These are phyloP conservation scores for Helarctos malayanus DNA, from an alignment of 2,797 vertebrate genomes.

Conservation along the genomic window DNA sequence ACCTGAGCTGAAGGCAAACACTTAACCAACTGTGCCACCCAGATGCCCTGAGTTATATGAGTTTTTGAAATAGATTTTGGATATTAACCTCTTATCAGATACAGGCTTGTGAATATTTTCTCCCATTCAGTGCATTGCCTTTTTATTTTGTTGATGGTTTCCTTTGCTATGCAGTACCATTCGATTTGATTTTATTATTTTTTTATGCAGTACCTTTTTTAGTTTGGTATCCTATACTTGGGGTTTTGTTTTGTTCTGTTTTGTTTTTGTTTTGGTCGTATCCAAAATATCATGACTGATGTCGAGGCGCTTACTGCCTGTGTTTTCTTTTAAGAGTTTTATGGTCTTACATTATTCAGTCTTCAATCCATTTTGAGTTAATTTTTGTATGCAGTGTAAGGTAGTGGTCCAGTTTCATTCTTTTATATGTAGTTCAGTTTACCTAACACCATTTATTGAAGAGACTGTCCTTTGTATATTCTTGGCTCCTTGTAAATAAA, in stretches of 20 bases:
- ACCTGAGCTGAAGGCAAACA: not conserved
- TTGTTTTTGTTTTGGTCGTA: not conserved
- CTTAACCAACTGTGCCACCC: not conserved
- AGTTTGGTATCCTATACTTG: not conserved
- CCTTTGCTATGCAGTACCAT: not conserved
- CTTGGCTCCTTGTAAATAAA: not conserved
- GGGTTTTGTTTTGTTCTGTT: not conserved
- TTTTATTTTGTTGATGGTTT: slow-evolving; percentile 17
- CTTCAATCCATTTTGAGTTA: slow-evolving; percentile 23
- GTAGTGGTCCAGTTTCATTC: not conserved
- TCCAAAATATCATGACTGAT: not conserved
- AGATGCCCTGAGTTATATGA: not conserved
- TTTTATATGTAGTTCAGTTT: not conserved
- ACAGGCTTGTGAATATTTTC: not conserved
- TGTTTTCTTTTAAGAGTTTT: slow-evolving; percentile 23
- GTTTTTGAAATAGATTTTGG: not conserved
- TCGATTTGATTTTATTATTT: not conserved
- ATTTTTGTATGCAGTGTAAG: not conserved
- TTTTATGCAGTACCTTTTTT: not conserved
- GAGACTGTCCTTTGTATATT: not conserved
- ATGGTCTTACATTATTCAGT: not conserved
- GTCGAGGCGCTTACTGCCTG: not conserved
- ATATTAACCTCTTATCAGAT: not conserved
- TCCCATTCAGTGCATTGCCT: not conserved
- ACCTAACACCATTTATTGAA: not conserved